Base-by-base conservation (phyloP, 1,140 invertebrate species). In the Matsumurasca onukii region DNA sequence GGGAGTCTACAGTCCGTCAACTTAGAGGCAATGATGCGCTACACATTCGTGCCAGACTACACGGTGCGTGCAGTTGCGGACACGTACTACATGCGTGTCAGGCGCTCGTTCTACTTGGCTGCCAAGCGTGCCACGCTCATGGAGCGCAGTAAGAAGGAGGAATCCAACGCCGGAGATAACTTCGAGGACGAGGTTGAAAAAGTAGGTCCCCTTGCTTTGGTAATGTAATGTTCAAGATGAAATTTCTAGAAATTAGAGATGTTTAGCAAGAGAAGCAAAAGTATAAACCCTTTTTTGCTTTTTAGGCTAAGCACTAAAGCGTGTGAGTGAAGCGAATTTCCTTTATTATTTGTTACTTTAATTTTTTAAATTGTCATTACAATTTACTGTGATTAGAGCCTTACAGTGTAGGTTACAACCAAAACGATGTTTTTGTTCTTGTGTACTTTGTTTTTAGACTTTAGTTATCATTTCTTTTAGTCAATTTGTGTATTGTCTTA, bases 41-140 rank as follows among this genome's bases (percentile, higher is more conserved):
- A 90, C 76, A 88, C 90, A 2, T 98, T 97, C 80, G 87, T 93
- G 48, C 95, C 95, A 0, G 96, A 98, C 80, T 98, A 97, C 80
- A 89, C 93, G 0, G 92, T 98, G 1, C 83, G 89, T n/a, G 92
- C 92, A 2, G 83, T 89, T 31, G 87, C 88, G 0, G 91, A 95
- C 78, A 84, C 97, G 0, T 88, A 93, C 76, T 98, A 94, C 78
- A 81, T 95, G 59, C 85, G 86, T 74, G 87, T 94, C 62, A 89
- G 88, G 70, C 84, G 91, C 67, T 89, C 87, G 13, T 81, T 94
- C 51, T 97, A 97, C 80, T 82, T 96, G 68, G 94, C 94, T 1
- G 95, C 95, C 0, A 92, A 93, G 74, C 86, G 92, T 27, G 94
- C 95, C 0, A 94, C 93, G 0, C 78, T 92, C 12, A 86, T 93